phyloP scores from a whole-genome alignment of 2,797 vertebrate species.

The Pseudotriccus pelzelni region DNA sequence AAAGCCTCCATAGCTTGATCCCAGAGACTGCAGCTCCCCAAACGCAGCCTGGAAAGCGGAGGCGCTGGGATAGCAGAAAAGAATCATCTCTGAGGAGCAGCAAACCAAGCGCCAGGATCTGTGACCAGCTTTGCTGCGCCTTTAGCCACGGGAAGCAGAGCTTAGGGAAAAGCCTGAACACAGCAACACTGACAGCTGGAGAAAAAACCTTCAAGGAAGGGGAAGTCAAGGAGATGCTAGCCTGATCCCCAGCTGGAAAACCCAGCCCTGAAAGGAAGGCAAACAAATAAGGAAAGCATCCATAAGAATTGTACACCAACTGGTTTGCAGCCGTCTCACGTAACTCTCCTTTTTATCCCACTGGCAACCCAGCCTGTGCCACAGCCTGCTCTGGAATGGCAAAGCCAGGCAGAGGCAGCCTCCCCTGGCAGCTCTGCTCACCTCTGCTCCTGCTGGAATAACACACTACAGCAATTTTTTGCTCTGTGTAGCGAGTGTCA shows the following conservation, averaged over 20 bases:
- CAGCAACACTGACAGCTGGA: not conserved
- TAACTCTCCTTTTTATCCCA: not conserved
- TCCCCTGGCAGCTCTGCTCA: not conserved
- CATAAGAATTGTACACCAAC: not conserved
- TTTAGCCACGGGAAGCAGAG: not conserved
- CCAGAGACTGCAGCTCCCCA: not conserved
- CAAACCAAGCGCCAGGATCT: not conserved
- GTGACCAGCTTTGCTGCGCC: accelerated
- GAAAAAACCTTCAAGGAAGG: not conserved
- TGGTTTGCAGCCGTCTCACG: not conserved
- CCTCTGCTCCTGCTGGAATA: not conserved
- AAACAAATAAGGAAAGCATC: not conserved
- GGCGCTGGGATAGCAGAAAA: not conserved
- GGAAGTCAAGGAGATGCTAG: not conserved
- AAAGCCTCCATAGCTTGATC: not conserved
- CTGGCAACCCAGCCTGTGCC: not conserved
- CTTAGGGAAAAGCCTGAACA: not conserved
- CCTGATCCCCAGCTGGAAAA: not conserved
- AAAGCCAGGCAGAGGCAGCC: not conserved
- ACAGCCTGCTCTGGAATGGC: not conserved
- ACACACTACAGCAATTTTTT: not conserved
- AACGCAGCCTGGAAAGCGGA: accelerated
- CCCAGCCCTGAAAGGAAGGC: not conserved
- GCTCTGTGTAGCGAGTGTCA: not conserved
- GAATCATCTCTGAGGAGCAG: not conserved